These are phyloP conservation scores for Dipodomys ordii DNA, from an alignment of 2,113 vertebrate species.

Conservation along the genomic window DNA sequence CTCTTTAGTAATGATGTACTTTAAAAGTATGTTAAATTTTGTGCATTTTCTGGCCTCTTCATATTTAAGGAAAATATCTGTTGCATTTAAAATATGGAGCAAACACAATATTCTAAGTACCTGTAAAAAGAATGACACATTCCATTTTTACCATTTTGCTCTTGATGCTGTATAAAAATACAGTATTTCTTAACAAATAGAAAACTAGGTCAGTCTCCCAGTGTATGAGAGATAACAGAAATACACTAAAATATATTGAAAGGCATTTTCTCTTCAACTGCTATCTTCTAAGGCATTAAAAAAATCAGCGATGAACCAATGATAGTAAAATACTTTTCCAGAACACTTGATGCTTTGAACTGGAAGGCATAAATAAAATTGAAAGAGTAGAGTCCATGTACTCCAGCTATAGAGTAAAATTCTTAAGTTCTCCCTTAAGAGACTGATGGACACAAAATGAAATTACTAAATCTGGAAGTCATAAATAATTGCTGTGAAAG, in stretches of 20 bases:
- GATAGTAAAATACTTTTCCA: slow-evolving; percentile 7
- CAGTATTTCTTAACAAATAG: slow-evolving; percentile 57
- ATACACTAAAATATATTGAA: slow-evolving; percentile 62
- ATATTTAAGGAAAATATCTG: slow-evolving; percentile 51
- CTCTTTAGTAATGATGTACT: slow-evolving; percentile 5
- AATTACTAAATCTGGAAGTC: slow-evolving; percentile 7
- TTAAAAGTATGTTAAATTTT: slow-evolving; percentile 26
- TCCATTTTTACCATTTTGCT: slow-evolving; percentile 66
- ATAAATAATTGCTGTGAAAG: background rate
- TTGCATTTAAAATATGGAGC: slow-evolving; percentile 1
- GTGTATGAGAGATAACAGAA: background rate
- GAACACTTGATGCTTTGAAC: background rate
- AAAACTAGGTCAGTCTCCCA: slow-evolving; percentile 69
- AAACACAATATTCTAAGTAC: slow-evolving; percentile 64
- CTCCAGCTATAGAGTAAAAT: background rate
- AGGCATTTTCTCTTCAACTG: slow-evolving; percentile 30
- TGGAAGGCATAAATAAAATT: slow-evolving; percentile 47
- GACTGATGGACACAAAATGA: background rate
- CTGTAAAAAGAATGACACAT: slow-evolving; percentile 60
- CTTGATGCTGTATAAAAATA: slow-evolving; percentile 70
- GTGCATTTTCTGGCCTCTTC: background rate
- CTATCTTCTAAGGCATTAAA: slow-evolving; percentile 54
- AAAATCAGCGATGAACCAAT: background rate
- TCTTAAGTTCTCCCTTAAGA: slow-evolving; percentile 50
- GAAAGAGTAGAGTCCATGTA: slow-evolving; percentile 56